Base-by-base conservation (phyloP, 2,113 vertebrate species). In the Leucopternis melanops region DNA sequence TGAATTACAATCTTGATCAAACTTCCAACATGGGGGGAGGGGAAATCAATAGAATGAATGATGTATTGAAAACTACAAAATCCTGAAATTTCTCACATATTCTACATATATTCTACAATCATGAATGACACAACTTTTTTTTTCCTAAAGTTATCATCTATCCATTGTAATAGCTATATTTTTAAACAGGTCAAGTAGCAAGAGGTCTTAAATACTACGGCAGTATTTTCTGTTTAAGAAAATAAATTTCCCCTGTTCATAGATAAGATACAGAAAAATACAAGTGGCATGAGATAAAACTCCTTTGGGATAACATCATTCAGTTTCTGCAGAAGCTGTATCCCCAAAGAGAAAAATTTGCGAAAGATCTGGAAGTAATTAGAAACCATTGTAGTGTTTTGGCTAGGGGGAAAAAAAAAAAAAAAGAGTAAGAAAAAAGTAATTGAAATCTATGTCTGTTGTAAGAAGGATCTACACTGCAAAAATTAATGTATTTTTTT, bases 311-410 rank as follows among this genome's bases (percentile, higher is more conserved):
- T 96, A 97, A 80, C 84, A 96, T 85, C 86, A 93, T 70, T 97
- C 73, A 73, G 25, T 95, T 98, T 96, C 90, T 97, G 82, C 89
- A 95, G 86, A 90, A 97, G 89, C 61, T 84, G 45, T 90, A 91
- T 84, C 61, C 71, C 73, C 81, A 63, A 97, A 86, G 69, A 66
- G 36, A 96, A 86, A 94, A 95, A 79, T 66, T 91, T 17, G 32
- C 82, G 61, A 86, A 97, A 95, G 92, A 94, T 97, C 97, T 98
- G 97, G 97, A 98, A 98, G 96, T 87, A 98, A 98, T 98, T 97
- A 98, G 50, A 97, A 96, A 91, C 62, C 96, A 97, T 94, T 96
- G 93, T 38, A 94, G 81, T 93, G 81, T 91, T 97, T 97, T 59
- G 10, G 54, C 8, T 52, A 44, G 23, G 7, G 7, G 52, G 13